Conservation (phyloP, 2,113 vertebrate species). For the Chelonoidis abingdonii region DNA sequence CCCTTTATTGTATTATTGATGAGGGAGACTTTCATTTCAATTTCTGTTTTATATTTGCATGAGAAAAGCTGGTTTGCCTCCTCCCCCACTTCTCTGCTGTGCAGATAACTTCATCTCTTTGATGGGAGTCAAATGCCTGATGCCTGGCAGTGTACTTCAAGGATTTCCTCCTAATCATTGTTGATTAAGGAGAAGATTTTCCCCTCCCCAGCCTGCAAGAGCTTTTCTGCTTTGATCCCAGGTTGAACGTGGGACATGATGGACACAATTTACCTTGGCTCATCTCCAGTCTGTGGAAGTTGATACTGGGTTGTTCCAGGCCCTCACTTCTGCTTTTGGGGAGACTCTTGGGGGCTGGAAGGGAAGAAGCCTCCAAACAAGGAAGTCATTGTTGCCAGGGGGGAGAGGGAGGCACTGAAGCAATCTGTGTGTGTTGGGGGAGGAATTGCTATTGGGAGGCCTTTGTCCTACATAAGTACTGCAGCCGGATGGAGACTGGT, state of each 20-base stretch:
- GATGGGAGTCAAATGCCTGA: neutral
- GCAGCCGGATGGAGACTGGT: neutral
- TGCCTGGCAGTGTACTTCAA: neutral
- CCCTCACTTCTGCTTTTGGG: neutral
- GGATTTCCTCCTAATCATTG: neutral
- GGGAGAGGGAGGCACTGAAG: neutral
- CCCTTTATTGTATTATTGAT: neutral
- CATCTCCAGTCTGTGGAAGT: neutral
- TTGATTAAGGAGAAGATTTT: neutral
- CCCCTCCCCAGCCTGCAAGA: neutral
- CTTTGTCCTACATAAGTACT: neutral
- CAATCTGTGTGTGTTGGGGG: neutral
- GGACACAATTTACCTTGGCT: neutral
- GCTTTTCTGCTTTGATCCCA: fast-evolving
- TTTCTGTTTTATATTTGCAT: neutral
- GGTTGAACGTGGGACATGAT: fast-evolving
- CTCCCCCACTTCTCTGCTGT: neutral
- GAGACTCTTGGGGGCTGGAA: neutral
- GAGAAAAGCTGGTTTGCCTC: neutral
- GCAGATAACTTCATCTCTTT: neutral
- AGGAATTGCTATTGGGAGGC: neutral
- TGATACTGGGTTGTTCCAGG: neutral
- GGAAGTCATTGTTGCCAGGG: neutral
- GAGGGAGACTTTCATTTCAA: neutral
- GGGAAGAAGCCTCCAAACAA: neutral